Base-by-base conservation (phyloP, 1,140 invertebrate species). In the Diachasma alloeum region DNA sequence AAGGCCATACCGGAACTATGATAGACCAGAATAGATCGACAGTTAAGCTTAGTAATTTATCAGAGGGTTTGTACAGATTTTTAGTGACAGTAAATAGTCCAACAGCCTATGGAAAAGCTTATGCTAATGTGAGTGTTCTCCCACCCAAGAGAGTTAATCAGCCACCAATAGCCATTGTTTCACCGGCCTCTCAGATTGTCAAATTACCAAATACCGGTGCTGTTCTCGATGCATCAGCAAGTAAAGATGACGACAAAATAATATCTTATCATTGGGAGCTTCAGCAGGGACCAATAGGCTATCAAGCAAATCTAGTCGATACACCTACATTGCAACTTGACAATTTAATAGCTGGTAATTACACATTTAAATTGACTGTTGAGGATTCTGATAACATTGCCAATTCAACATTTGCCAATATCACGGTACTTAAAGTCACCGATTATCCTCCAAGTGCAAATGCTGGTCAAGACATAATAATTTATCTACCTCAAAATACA, bases 371-470 rank as follows among this genome's bases (percentile, higher is more conserved):
- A 86, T 90, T 98, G 74, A 98, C 96, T 3, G 96, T 99, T 0
- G 96, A 96, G 81, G 97, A 99, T 88, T 95, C 96, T 0, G 95
- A 98, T 88, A 95, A 96, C 79, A 93, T 93, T 0, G 94, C 93
- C 66, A 97, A 97, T 89, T 96, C 93, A 0, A 96, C 96, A 0
- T 94, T 93, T 17, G 97, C 97, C 36, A 97, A 96, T 88, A 95
- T 98, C 68, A 96, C 94, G 39, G 96, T 98, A 15, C 90, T 98
- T 10, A 97, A 97, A 91, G 94, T 96, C 80, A 97, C 92, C 0
- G 97, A 99, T 86, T 98, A 98, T 91, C 97, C 97, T 3, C 97
- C 97, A 9, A 96, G 96, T 86, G 97, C 97, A 0, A 97, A 97
- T 92, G 97, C 97, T 22, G 96, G 97, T 0, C 94, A 96, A 85